phyloP scores from a whole-genome alignment of 53 echinoderm and acorn worm genomes.

The Zoroaster sp. region DNA sequence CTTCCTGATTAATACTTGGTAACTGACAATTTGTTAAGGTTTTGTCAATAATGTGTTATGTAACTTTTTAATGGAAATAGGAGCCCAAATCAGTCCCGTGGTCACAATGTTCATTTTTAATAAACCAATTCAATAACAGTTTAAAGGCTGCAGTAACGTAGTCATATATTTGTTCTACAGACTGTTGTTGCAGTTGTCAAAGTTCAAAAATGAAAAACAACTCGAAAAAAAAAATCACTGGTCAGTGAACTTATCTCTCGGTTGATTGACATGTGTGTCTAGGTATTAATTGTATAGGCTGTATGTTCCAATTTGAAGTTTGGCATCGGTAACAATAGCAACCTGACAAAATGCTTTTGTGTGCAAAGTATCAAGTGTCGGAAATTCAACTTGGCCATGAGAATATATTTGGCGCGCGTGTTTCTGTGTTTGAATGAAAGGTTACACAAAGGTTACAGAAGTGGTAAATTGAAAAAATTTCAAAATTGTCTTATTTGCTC shows the following conservation, averaged over 20 bases:
- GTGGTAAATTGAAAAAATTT: not conserved
- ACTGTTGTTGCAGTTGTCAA: too few relatives aligned
- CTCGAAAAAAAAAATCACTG: not conserved
- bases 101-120: too few relatives aligned
- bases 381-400: not conserved
- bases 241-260: constrained; percentile 26
- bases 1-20: too few relatives aligned
- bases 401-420: not conserved
- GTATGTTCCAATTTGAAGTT: constrained; percentile 15
- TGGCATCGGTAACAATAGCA: not conserved
- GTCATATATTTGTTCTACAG: too few relatives aligned
- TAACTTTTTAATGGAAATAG: too few relatives aligned
- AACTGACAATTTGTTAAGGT: too few relatives aligned
- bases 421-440: not conserved
- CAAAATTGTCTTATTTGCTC: not conserved
- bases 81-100: too few relatives aligned
- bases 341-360: not conserved
- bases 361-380: constrained; percentile 13
- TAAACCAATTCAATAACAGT: too few relatives aligned
- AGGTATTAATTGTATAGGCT: not conserved
- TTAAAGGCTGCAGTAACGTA: too few relatives aligned
- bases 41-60: too few relatives aligned
- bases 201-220: not conserved
- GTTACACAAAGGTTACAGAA: not conserved
- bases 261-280: constrained; percentile 1